Conservation (phyloP, 2,797 vertebrate genomes). For the Hippoglossus hippoglossus region DNA sequence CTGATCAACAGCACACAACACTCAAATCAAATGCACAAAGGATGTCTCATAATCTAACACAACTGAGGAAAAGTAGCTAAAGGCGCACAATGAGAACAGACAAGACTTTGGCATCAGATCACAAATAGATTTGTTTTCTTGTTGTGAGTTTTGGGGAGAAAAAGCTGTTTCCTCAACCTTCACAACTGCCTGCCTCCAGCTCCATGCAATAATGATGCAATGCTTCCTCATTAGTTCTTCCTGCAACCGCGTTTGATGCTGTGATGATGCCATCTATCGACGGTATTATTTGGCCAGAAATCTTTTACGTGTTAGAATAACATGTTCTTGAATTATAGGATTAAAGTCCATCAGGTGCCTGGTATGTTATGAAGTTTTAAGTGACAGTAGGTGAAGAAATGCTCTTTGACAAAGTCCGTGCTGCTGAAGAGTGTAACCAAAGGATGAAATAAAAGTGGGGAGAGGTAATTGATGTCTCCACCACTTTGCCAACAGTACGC, state of each 20-base stretch:
- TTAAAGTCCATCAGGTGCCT: neutral
- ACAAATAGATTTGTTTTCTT: slow-evolving; percentile 1
- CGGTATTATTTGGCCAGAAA: neutral
- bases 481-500: neutral
- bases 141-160: neutral
- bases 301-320: neutral
- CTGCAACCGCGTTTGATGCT: neutral
- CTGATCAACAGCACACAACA: slow-evolving; percentile 9
- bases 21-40: neutral
- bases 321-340: neutral
- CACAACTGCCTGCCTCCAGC: neutral
- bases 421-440: no score
- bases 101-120: neutral
- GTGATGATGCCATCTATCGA: neutral
- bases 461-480: slow-evolving; percentile 7
- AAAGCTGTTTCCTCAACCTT: neutral
- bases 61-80: neutral
- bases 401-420: neutral
- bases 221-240: neutral
- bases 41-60: neutral
- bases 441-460: neutral
- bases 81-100: neutral
- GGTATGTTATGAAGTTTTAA: neutral
- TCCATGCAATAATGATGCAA: neutral
- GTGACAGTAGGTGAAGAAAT: neutral